Percentiles rank a stretch among this genome's conserved stretches.
These are phyloP conservation scores for Xestia c-nigrum DNA, from an alignment of 2,888 invertebrate genomes.

Conservation along the genomic window DNA sequence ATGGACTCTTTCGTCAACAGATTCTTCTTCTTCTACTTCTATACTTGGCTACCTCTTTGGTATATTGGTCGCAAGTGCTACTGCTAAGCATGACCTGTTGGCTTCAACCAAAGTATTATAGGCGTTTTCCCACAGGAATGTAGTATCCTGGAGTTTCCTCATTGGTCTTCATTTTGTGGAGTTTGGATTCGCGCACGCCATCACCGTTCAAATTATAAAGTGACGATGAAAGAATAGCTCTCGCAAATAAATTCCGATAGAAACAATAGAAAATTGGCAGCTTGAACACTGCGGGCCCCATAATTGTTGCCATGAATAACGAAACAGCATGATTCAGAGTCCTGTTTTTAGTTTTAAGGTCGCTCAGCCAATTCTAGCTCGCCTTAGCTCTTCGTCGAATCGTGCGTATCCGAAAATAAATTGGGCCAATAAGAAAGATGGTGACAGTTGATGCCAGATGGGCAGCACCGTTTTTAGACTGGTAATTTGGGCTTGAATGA, in stretches of 20 bases:
- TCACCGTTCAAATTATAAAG: background rate
- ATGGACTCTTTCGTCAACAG: background rate
- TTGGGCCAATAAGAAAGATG: conserved; percentile 64
- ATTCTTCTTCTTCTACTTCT: background rate
- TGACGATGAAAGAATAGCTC: background rate
- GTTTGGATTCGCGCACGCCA: background rate
- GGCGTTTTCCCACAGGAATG: background rate
- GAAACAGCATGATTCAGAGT: conserved; percentile 62
- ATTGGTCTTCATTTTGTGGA: background rate
- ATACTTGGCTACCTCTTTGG: background rate
- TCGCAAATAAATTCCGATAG: conserved; percentile 36
- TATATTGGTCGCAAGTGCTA: background rate
- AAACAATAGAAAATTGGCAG: conserved; percentile 62
- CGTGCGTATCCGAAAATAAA: conserved; percentile 66
- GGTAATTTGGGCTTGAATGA: conserved; percentile 51
- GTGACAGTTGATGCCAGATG: conserved; percentile 66
- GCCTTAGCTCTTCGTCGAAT: conserved; percentile 64
- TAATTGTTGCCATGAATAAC: conserved; percentile 57
- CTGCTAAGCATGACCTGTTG: background rate
- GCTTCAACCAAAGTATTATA: background rate
- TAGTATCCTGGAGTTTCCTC: background rate
- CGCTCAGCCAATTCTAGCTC: conserved; percentile 63
- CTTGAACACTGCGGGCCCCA: conserved; percentile 41
- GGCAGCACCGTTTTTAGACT: conserved; percentile 56
- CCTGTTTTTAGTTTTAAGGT: conserved; percentile 68